Percentiles rank a stretch among this genome's conserved stretches.
Evolutionary conservation across 2,113 vertebrate species (phyloP).

Genomic region (Bucco capensis): DNA sequence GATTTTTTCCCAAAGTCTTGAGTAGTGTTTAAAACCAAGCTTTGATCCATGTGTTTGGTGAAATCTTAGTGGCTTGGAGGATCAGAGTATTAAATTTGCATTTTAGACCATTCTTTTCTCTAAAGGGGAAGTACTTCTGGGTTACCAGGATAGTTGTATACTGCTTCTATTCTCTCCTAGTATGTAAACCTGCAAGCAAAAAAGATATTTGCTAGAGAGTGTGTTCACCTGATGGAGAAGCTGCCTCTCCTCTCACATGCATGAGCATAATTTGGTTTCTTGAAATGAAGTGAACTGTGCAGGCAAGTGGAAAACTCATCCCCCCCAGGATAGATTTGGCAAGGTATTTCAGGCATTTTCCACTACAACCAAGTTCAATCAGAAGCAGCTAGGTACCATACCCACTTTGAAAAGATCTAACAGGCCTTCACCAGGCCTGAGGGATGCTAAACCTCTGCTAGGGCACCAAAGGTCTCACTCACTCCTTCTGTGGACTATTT

Average conservation of each 20-base stretch:
- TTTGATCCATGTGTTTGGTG: background rate
- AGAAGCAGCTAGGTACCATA: background rate
- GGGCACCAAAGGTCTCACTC: background rate
- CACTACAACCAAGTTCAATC: background rate
- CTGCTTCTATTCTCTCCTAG: background rate
- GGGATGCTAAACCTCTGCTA: background rate
- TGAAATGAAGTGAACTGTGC: background rate
- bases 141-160: background rate
- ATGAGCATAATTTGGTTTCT: background rate
- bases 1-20: background rate
- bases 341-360: background rate
- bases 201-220: background rate
- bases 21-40: conserved; percentile 1
- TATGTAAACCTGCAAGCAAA: conserved; percentile 9
- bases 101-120: background rate
- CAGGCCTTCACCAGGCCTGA: background rate
- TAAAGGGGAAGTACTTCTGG: background rate
- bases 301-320: background rate
- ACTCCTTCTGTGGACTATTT: background rate
- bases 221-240: fast-evolving
- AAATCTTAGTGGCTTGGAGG: background rate
- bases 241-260: background rate
- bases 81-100: conserved; percentile 8
- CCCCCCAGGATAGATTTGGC: background rate
- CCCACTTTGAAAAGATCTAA: background rate